phyloP scores from a whole-genome alignment of 92 coral and sea anemone genomes.

The Paramuricea clavata region DNA sequence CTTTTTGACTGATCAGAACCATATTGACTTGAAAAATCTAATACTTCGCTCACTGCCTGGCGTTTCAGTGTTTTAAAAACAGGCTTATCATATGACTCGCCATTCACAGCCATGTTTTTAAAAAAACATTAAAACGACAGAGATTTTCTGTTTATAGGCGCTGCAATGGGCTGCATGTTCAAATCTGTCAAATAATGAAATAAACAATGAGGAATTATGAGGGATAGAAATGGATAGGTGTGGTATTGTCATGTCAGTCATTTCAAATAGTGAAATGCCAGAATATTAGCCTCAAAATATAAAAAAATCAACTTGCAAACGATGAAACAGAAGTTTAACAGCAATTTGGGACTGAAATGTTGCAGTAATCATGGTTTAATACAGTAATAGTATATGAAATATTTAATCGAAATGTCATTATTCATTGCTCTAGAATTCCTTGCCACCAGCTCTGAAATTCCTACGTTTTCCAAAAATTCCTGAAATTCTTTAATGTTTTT shows the following conservation, averaged over 20 bases:
- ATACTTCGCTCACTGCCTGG: slow-evolving; percentile 73
- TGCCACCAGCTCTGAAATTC: background rate
- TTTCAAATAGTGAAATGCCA: no score
- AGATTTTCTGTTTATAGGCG: background rate
- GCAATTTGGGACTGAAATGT: background rate
- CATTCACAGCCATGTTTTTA: slow-evolving; percentile 5
- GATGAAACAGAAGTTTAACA: background rate
- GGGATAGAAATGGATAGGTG: background rate
- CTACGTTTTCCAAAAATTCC: no score
- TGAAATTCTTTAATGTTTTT: no score
- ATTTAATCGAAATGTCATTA: no score
- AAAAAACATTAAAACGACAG: background rate
- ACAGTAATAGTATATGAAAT: no score
- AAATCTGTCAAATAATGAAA: background rate
- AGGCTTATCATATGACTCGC: background rate
- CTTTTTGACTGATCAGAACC: slow-evolving; percentile 75
- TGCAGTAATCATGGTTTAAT: no score
- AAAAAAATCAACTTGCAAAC: background rate
- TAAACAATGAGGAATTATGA: no score
- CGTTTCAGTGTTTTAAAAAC: background rate
- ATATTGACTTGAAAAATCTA: slow-evolving; percentile 90
- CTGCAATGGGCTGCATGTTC: background rate
- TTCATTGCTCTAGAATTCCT: background rate
- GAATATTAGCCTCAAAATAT: no score
- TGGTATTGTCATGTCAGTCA: no score